Percentiles rank a stretch among this genome's conserved stretches.
Evolutionary conservation across 1,140 invertebrate species (phyloP).

Genomic region (Pectinophora gossypiella): DNA sequence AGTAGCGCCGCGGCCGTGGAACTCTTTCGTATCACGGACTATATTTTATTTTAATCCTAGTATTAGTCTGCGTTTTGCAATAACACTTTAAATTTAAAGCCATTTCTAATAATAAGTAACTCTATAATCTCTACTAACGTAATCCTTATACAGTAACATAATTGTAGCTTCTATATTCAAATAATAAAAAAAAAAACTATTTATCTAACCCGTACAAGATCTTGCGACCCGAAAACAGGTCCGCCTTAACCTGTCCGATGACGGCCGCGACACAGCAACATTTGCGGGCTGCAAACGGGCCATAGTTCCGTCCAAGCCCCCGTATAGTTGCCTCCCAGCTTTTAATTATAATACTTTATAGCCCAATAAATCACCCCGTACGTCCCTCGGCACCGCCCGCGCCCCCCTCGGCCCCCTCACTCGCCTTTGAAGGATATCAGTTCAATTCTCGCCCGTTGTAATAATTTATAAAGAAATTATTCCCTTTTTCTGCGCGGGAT

Average conservation of each 20-base stretch:
- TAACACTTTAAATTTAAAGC: too few species aligned
- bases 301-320: constrained; percentile 38
- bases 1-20: too few species aligned
- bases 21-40: too few species aligned
- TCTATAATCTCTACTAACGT: too few species aligned
- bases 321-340: constrained; percentile 69
- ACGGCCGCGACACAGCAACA: constrained; percentile 18
- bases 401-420: constrained; percentile 20
- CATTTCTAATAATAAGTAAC: too few species aligned
- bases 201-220: too few species aligned
- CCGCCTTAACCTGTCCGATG: constrained; percentile 26
- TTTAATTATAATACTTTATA: constrained; percentile 78
- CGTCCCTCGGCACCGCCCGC: constrained; percentile 35
- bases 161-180: too few species aligned
- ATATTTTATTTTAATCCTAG: too few species aligned
- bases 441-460: constrained; percentile 60
- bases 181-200: too few species aligned
- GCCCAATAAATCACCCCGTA: constrained; percentile 72
- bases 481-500: constrained; percentile 34
- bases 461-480: constrained; percentile 70
- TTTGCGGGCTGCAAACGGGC: constrained; percentile 36
- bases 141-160: too few species aligned
- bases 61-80: too few species aligned
- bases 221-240: too few species aligned
- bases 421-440: constrained; percentile 64